Conservation (phyloP, 1,140 invertebrate species). For the Halesus radiatus region DNA sequence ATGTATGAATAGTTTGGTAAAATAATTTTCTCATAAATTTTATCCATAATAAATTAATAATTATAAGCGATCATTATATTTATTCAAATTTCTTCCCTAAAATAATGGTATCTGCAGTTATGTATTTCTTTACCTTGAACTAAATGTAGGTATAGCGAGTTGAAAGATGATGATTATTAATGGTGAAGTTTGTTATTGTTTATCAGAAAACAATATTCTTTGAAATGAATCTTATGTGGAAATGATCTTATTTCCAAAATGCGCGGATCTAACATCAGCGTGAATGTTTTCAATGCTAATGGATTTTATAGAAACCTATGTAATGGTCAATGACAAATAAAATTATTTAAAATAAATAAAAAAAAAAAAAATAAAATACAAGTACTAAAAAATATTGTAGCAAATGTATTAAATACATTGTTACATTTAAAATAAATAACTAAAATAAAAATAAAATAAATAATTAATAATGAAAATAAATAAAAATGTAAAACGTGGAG, state of each 20-base stretch:
- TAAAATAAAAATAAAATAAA: slow-evolving; percentile 6
- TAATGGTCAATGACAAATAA: slow-evolving; percentile 10
- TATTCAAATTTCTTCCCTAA: not conserved
- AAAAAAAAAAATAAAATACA: not conserved
- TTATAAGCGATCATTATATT: slow-evolving; percentile 11
- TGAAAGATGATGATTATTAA: too few species aligned
- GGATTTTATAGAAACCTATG: not conserved
- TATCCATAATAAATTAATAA: slow-evolving; percentile 10
- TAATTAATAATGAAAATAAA: slow-evolving; percentile 12
- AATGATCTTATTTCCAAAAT: too few species aligned
- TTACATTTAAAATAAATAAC: slow-evolving; percentile 3
- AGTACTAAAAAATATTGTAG: slow-evolving; percentile 14
- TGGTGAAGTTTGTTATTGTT: too few species aligned
- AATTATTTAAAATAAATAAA: slow-evolving; percentile 21
- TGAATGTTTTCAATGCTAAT: slow-evolving; percentile 19
- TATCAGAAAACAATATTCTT: too few species aligned
- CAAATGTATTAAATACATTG: slow-evolving; percentile 9
- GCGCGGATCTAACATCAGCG: not conserved
- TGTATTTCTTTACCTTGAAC: too few species aligned
- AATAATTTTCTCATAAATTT: not conserved
- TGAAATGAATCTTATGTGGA: too few species aligned
- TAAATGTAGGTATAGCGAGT: too few species aligned
- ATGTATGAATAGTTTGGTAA: not conserved
- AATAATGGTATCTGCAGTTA: too few species aligned
- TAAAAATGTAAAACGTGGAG: not conserved